A percentile compares a stretch with the other conserved stretches of the same genome.
Evolutionary conservation across 2,888 invertebrate genomes (phyloP).

Genomic region (Megaustenia siamemsis): DNA sequence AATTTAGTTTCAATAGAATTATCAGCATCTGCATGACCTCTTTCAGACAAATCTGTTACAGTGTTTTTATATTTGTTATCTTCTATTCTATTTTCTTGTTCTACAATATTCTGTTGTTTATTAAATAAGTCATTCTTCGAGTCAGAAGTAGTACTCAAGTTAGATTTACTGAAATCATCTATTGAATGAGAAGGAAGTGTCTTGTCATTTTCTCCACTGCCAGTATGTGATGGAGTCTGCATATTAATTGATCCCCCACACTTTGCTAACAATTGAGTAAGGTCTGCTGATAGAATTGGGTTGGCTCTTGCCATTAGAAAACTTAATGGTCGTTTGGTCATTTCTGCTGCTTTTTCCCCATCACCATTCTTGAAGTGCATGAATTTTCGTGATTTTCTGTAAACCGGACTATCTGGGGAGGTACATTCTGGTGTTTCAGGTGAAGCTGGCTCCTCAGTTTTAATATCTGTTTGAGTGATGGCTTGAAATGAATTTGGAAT

Average conservation of each 20-base stretch:
- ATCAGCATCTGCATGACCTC: neutral
- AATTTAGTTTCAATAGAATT: neutral
- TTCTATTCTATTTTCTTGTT: neutral
- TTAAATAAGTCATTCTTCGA: constrained; percentile 38
- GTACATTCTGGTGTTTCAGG: constrained; percentile 22
- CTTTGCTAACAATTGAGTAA: constrained; percentile 46
- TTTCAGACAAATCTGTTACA: neutral
- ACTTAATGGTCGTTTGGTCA: constrained; percentile 64
- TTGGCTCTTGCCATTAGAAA: constrained; percentile 69
- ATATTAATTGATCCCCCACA: constrained; percentile 32
- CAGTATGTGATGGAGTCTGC: neutral
- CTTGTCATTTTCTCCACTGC: neutral
- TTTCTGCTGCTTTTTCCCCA: neutral
- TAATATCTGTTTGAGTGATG: neutral
- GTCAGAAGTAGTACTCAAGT: constrained; percentile 45
- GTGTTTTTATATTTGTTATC: neutral
- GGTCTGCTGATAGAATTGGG: constrained; percentile 65
- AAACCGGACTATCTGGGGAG: neutral
- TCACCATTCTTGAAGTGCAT: neutral
- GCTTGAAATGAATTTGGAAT: neutral
- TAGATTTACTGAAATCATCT: constrained; percentile 17
- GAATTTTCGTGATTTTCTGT: neutral
- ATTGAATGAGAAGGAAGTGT: neutral
- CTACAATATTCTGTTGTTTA: neutral
- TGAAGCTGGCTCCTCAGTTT: neutral